Base-by-base conservation (phyloP, 1,140 invertebrate genomes). In the Diabrotica undecimpunctata region DNA sequence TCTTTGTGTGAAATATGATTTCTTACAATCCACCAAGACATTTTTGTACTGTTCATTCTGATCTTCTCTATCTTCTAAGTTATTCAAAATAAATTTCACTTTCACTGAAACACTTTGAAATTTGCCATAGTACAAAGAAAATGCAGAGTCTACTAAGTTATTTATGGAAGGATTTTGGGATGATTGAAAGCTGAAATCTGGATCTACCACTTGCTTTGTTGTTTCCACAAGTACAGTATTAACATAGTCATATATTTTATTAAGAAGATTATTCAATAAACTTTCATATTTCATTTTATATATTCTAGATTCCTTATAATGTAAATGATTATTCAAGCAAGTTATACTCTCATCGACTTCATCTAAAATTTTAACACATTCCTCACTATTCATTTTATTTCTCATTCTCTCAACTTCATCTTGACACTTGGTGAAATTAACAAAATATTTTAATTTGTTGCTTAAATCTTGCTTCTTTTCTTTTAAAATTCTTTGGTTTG, bases 71-170 rank as follows among this genome's bases (percentile, higher is more conserved):
- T 86, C 81, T 78, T 97, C 95, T 55, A 96, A 85, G 70, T 95
- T 86, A 64, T 88, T 86, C 61, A 95, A 90, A 5, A 97, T 84
- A 53, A 87, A 83, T 72, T 88, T 92, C 0, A 95, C 84, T 77
- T 94, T 91, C 0, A 90, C 87, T 0, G 95, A 88, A 62, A 91
- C 90, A 0, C 92, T 90, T 79, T 95, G 90, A 80, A 97, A 97
- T 80, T 96, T 95, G 0, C 95, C 95, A 79, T 97, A 98, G 75
- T 95, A 95, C 1, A 96, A 78, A 0, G 94, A 93, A 77, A 95
- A 91, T 0, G 92, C 90, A 37, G 93, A 88, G 74, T 95, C 91
- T 0, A 84, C 79, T 64, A 75, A 52, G 51, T 66, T 59, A 64
- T 65, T 67, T 61, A 68, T 69, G 41, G 61, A 38, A 41, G 62